Base-by-base conservation (phyloP, 2,888 invertebrate genomes). In the Hemaris fuciformis region DNA sequence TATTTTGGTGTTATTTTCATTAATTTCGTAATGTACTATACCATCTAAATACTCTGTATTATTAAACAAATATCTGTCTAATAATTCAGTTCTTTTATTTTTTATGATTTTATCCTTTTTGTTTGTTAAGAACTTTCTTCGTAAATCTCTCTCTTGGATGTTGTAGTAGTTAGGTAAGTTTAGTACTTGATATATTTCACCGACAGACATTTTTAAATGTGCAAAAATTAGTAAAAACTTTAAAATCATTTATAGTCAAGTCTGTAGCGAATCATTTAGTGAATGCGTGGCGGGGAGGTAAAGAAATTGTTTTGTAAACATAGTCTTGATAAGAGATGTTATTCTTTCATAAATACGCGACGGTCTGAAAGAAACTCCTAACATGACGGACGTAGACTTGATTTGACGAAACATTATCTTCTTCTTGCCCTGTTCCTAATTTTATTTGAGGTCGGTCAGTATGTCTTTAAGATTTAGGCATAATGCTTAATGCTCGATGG, bases 1-100 rank as follows among this genome's bases (percentile, higher is more conserved):
- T 57, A 60, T 68, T 15, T 67, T 59, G 0, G 48, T 31, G 4
- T 60, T 59, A 0, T 53, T 62, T 20, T 61, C 62, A 20, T 66
- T 65, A 0, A 75, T 66, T 64, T 66, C 70, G 27, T 69, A 68
- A 66, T 88, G 84, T 2, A 72, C 41, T 34, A 84, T 73, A 0
- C 75, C 80, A 15, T 87, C 77, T 1, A 78, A 60, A 42, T 73
- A 66, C 15, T 79, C 68, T 1, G 71, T 80, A 7, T 79, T 64
- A 20, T 72, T 76, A 10, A 69, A 62, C 27, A 64, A 61, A 46
- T 66, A 66, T 58, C 65, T 64, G 3, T 71, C 71, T 0, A 74
- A 25, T 0, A 64, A 7, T 0, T 62, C 20, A 31, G 64, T 53
- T 25, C 67, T 64, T 59, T 61, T 63, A 7, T 63, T 59, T 0